phyloP scores from a whole-genome alignment of 2,888 invertebrate genomes.

The Papilio protenor region DNA sequence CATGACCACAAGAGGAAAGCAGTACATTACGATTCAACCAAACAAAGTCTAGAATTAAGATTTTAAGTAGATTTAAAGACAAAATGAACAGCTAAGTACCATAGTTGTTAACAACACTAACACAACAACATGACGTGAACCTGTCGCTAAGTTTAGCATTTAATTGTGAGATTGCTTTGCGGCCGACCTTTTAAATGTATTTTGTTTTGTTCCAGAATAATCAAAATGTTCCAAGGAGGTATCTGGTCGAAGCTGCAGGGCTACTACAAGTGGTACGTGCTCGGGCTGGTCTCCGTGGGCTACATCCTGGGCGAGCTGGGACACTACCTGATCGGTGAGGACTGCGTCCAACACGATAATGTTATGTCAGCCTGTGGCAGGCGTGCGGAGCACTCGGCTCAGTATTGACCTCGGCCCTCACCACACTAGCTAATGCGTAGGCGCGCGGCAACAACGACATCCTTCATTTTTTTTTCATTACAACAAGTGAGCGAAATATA shows the following conservation, averaged over 20 bases:
- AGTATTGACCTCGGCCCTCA: conserved; percentile 18
- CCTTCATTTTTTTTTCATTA: neutral
- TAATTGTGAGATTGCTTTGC: neutral
- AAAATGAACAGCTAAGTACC: neutral
- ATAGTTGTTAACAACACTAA: neutral
- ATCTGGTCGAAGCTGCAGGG: conserved; percentile 85
- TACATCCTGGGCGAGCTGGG: conserved; percentile 95
- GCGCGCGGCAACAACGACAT: neutral
- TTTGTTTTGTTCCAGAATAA: conserved; percentile 56
- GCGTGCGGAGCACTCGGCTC: neutral
- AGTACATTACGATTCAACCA: neutral
- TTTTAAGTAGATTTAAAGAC: neutral
- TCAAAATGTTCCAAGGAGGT: conserved; percentile 76
- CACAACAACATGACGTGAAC: neutral
- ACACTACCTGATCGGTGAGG: conserved; percentile 92
- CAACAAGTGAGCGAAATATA: neutral
- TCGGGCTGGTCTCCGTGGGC: conserved; percentile 91
- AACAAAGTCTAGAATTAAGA: neutral
- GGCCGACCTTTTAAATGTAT: neutral
- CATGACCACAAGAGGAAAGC: neutral
- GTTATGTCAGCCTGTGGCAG: too few relatives aligned
- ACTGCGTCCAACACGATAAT: neutral
- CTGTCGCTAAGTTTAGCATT: neutral
- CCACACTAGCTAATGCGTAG: neutral
- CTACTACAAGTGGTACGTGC: conserved; percentile 91